Evolutionary conservation across 1,140 invertebrate genomes (phyloP), one percentile per base, ranked within the genome.

Genomic region (silkworm (Bombyx mori)): DNA sequence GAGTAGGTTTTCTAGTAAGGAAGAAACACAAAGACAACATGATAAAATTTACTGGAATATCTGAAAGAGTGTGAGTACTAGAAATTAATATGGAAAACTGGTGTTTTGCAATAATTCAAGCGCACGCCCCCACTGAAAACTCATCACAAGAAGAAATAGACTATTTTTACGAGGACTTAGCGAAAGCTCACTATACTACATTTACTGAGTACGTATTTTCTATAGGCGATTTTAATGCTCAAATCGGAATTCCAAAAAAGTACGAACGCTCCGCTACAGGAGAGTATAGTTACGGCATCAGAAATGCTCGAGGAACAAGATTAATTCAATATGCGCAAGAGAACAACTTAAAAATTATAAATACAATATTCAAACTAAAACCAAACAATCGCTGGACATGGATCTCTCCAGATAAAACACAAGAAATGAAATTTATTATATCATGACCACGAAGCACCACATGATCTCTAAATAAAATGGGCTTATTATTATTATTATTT

Each of bases 301-400:
- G 62, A 48, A 65, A 48, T 43, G 18, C 18, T 48, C 56, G 62
- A 22, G 62, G 62, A 12, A 42, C 45, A 42, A 56, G 63, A 53
- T 43, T 65, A 1, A 61, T 61, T 46, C 56, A 65, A 49, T 65
- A 58, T 22, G 59, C 63, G 42, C 53, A 56, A 9, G 63, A 61
- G 44, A 50, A 61, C 26, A 61, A 65, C 18, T 44, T 65, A 52
- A 65, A 61, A 53, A 65, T 65, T 51, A 54, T 61, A 7, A 65
- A 58, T 26, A 61, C 63, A 52, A 61, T 61, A 52, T 65, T 65
- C 43, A 60, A 65, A 12, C 9, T 56, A 54, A 61, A 61, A 58
- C 52, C 50, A 7, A 57, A 61, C 42, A 57, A 54, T 9, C 51
- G 55, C 7, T 61, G 55, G 60, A 61, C 55, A 22, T 61, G 60